Evolutionary conservation across 2,888 invertebrate species (phyloP), one percentile per base, ranked within the genome.

Genomic region (Erpobdella octoculata): DNA sequence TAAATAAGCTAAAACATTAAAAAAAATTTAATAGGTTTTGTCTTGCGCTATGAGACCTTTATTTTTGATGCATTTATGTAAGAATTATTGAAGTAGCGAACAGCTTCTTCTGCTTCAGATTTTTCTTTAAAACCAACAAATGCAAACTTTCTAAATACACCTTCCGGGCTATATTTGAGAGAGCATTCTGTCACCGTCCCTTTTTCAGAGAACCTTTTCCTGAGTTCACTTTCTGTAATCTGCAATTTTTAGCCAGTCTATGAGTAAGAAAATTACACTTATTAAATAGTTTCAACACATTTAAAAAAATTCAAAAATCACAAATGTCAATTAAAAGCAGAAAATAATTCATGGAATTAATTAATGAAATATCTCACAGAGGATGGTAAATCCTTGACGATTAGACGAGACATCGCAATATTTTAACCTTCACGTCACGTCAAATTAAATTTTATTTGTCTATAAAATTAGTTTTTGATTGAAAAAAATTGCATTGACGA

Each of bases 141-240:
- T 4, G 90, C 93, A 85, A 97, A 97, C 78, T 90, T 89, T 73
- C 97, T 87, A 82, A 97, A 97, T 80, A 89, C 89, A 9, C 96
- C 95, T 85, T 92, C 89, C 77, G 89, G 88, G 0, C 92, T 93
- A 79, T 90, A 95, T 82, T 96, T 97, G 8, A 97, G 84, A 79
- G 93, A 91, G 8, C 95, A 88, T 85, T 98, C 97, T 8, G 96
- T 97, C 9, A 98, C 88, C 75, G 69, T 70, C 15, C 94, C 94
- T 79, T 90, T 89, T 78, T 88, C 83, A 66, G 88, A 86, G 82
- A 96, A 95, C 70, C 90, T 81, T 77, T 89, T 87, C 77, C 88
- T 88, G 18, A 96, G 53, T 28, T 71, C 36, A 25, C 71, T 58
- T 35, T 71, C 74, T 36, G 75, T 73, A 9, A 74, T 67, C 74